Base-by-base conservation (phyloP, 1,140 invertebrate species). In the Zelostemma sp. region DNA sequence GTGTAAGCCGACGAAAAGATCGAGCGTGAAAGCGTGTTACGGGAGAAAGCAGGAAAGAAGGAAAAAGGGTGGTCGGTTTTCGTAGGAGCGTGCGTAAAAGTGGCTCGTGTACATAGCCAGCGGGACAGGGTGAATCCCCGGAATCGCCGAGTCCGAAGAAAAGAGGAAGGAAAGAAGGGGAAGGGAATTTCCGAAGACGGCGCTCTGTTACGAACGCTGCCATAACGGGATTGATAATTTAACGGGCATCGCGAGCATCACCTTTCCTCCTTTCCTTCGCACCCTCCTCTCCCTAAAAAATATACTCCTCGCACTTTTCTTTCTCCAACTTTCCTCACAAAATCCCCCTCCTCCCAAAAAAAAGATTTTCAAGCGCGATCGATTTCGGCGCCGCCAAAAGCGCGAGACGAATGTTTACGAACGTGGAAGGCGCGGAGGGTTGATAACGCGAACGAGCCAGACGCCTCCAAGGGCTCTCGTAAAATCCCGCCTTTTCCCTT, bases 221-320 rank as follows among this genome's bases (percentile, higher is more conserved):
- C 80, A 81, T 83, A 84, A 83, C 78, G 81, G 82, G 82, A 81
- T 82, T 82, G 81, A 83, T 84, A 83, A 83, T 84, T 80, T 83
- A 83, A 84, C 80, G 77, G 80, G 74, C 77, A 78, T 75, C 71
- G 70, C 74, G 74, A 78, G 72, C 76, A 79, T 75, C 78, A 80
- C 73, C 73, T 79, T 76, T 71, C 64, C 66, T 72, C 72, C 68
- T 72, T 60, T 71, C 63, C 67, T 77, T 64, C 66, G 70, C 54
- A 60, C 70, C 53, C 31, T 58, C 51, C 58, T 41, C 45, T 15
- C 18, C 53, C 21, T 41, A 5, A n/a, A n/a, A n/a, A n/a, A n/a
- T n/a, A 31, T 31, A 19, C 5, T 48, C 48, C 50, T 25, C 21
- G 55, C 54, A 57, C 49, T 61, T 48, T 64, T 53, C 45, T 65